Base-by-base conservation (phyloP, 2,888 invertebrate species). In the Antheraea yamamai region DNA sequence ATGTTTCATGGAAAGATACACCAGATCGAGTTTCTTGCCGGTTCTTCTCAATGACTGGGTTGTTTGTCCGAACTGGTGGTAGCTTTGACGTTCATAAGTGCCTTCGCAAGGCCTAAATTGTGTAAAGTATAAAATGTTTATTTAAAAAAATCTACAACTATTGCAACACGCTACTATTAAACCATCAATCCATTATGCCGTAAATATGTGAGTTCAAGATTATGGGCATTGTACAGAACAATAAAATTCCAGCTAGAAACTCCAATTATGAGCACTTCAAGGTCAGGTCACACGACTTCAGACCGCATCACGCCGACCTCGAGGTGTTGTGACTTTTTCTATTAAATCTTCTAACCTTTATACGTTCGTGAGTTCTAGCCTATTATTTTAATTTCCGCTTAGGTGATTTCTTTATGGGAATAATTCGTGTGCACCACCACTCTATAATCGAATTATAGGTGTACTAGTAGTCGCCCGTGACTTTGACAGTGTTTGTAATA, bases 331-430 rank as follows among this genome's bases (percentile, higher is more conserved):
- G 39, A 70, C n/a, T 70, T 39, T 70, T 39, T 70, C 20, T 39
- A 20, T 47, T 47, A 75, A 47, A 74, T 18, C 71, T 58, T 74
- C 35, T 35, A 68, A 61, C 71, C 71, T 71, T 71, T 58, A 39
- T 0, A 14, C 47, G 10, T 72, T 61, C 66, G 47, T 66, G 47
- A 61, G 51, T 26, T 47, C 66, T 73, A n/a, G 8, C 35, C 35
- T 70, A 23, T 47, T 47, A 72, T 51, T 72, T 75, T 75, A 72
- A 75, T 75, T 72, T 75, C 74, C 74, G 74, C 61, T 61, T 51
- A 18, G 47, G 39, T 26, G 70, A 71, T 74, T 72, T 74, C n/a
- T 70, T 70, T 70, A 35, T 39, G 20, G 20, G 70, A 70, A 70
- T 39, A n/a, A 39, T 35, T 66, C 35, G n/a, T 39, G 70, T 70